These are phyloP conservation scores for Catocala sponsa DNA, from an alignment of 2,888 invertebrate genomes.

Conservation along the genomic window DNA sequence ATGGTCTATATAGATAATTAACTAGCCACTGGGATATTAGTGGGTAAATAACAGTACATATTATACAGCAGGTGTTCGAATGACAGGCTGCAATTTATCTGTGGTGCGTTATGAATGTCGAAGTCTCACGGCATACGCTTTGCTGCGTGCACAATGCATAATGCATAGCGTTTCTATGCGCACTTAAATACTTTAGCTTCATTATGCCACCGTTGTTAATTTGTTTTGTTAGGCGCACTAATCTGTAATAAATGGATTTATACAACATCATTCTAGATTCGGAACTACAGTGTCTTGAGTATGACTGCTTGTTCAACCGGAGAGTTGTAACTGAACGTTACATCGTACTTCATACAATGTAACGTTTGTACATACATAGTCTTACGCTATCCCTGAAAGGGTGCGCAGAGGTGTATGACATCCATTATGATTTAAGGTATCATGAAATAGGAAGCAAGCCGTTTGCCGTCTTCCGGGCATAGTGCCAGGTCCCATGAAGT, in stretches of 20 bases:
- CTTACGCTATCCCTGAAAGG: too few species aligned
- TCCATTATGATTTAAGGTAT: too few species aligned
- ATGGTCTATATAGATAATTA: too few species aligned
- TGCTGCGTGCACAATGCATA: conserved; percentile 43
- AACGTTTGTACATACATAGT: too few species aligned
- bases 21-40: neutral
- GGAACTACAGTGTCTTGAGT: too few species aligned
- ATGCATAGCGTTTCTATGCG: conserved; percentile 56
- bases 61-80: neutral
- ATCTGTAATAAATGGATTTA: neutral
- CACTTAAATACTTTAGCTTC: conserved; percentile 29
- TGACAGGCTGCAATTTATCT: neutral
- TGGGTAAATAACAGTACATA: neutral
- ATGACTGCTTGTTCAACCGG: too few species aligned
- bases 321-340: too few species aligned
- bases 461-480: too few species aligned
- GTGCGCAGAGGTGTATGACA: too few species aligned
- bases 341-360: too few species aligned
- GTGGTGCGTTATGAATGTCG: neutral
- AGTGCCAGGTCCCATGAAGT: too few species aligned
- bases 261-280: neutral
- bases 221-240: conserved; percentile 3
- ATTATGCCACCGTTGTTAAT: conserved; percentile 25
- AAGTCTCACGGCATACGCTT: conserved; percentile 1
- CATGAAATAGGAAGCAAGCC: too few species aligned